Conservation (phyloP, 1,140 invertebrate genomes). For the Cydia amplana region DNA sequence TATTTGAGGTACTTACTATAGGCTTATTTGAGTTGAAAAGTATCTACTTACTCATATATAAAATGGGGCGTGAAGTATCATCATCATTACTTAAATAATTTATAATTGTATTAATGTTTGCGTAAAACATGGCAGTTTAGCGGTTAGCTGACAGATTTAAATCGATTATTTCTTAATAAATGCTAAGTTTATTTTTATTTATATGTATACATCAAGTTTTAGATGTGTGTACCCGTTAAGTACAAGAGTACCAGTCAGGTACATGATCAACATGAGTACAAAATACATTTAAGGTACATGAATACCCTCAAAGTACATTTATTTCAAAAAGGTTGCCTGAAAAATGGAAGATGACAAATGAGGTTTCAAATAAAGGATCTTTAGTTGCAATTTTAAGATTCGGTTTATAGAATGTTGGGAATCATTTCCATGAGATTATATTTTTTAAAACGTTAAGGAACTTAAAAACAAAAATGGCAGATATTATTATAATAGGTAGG, state of each 20-base stretch:
- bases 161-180: background rate
- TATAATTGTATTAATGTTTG: no score
- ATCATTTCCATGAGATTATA: no score
- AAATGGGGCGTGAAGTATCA: background rate
- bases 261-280: background rate
- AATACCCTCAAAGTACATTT: background rate
- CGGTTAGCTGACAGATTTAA: conserved; percentile 16
- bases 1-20: background rate
- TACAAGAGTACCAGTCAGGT: background rate
- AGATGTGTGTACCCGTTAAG: background rate
- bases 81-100: no score
- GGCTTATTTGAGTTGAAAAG: background rate
- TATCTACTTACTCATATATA: background rate
- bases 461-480: background rate
- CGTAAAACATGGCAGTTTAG: conserved; percentile 17
- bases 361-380: background rate
- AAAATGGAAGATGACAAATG: background rate
- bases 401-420: no score
- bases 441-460: no score
- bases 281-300: background rate
- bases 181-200: background rate
- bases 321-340: background rate
- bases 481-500: background rate
- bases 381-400: no score
- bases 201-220: background rate